Conservation (phyloP, 2,888 invertebrate species). For the Helobdella robusta region DNA sequence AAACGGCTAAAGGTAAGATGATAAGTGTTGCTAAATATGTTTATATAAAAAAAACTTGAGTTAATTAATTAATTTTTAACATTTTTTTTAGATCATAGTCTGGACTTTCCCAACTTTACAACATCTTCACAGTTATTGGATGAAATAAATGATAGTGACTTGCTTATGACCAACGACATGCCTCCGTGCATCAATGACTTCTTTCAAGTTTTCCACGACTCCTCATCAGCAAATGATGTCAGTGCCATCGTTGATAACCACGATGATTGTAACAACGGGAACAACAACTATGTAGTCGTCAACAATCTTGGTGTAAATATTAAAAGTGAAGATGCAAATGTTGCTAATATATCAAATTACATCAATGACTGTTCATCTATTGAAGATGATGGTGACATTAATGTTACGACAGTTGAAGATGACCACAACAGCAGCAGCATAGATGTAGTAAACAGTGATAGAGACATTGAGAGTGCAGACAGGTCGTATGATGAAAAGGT, state of each 20-base stretch:
- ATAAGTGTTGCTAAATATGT: too few relatives aligned
- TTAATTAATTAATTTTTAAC: too few relatives aligned
- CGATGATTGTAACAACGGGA: too few relatives aligned
- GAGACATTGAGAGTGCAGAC: not conserved
- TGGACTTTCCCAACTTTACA: conserved; percentile 8
- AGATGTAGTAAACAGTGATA: not conserved
- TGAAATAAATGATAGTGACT: conserved; percentile 35
- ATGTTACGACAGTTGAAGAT: not conserved
- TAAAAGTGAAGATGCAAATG: too few relatives aligned
- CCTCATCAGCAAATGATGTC: too few relatives aligned
- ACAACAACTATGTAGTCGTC: too few relatives aligned
- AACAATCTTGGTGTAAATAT: too few relatives aligned
- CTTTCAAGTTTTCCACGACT: conserved; percentile 21
- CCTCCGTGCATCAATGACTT: conserved; percentile 29
- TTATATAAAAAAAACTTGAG: too few relatives aligned
- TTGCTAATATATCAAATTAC: too few relatives aligned
- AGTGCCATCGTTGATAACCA: too few relatives aligned
- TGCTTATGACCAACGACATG: conserved; percentile 30
- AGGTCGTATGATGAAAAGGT: not conserved
- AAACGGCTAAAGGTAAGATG: too few relatives aligned
- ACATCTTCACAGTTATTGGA: conserved; percentile 25
- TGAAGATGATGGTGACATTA: not conserved
- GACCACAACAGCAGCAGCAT: not conserved
- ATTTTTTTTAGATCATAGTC: too few relatives aligned
- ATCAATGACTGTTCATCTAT: not conserved